These are phyloP conservation scores for Crotalus horridus DNA, from an alignment of 2,113 vertebrate genomes.

Conservation along the genomic window DNA sequence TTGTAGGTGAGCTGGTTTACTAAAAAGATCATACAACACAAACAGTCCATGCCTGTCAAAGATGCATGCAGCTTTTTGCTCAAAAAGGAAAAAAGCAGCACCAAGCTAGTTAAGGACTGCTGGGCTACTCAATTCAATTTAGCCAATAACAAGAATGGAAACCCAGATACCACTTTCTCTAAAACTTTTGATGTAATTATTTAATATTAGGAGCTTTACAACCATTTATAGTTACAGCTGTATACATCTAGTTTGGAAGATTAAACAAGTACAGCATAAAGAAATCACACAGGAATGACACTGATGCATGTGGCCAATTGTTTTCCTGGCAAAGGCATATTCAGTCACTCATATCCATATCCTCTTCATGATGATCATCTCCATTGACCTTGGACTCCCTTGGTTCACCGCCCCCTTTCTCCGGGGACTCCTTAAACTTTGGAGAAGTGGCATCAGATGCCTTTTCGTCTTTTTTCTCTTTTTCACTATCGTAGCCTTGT, in stretches of 20 bases:
- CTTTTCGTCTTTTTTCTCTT: constrained; percentile 83
- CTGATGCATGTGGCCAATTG: constrained; percentile 50
- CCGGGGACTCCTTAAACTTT: constrained; percentile 72
- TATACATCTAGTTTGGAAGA: constrained; percentile 73
- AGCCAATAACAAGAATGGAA: constrained; percentile 50
- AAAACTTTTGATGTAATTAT: constrained; percentile 59
- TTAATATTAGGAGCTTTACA: constrained; percentile 62
- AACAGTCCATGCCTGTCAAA: constrained; percentile 68
- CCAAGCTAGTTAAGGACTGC: constrained; percentile 50
- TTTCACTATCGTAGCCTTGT: constrained; percentile 94
- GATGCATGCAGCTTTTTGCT: constrained; percentile 65
- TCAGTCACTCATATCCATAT: constrained; percentile 99
- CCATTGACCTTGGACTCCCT: constrained; percentile 92
- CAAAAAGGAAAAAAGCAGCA: constrained; percentile 51
- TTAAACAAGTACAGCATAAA: constrained; percentile 75
- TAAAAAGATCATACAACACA: constrained; percentile 65
- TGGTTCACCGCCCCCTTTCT: constrained; percentile 68
- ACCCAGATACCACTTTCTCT: constrained; percentile 48
- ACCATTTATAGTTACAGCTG: constrained; percentile 67
- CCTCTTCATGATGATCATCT: constrained; percentile 94
- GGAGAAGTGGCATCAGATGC: constrained; percentile 76
- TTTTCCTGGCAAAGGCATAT: background rate
- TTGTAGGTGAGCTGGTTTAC: constrained; percentile 60
- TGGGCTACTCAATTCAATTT: constrained; percentile 42
- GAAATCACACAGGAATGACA: constrained; percentile 71